These are phyloP conservation scores for Gephyroberyx darwinii DNA, from an alignment of 2,797 vertebrate species.

Conservation along the genomic window DNA sequence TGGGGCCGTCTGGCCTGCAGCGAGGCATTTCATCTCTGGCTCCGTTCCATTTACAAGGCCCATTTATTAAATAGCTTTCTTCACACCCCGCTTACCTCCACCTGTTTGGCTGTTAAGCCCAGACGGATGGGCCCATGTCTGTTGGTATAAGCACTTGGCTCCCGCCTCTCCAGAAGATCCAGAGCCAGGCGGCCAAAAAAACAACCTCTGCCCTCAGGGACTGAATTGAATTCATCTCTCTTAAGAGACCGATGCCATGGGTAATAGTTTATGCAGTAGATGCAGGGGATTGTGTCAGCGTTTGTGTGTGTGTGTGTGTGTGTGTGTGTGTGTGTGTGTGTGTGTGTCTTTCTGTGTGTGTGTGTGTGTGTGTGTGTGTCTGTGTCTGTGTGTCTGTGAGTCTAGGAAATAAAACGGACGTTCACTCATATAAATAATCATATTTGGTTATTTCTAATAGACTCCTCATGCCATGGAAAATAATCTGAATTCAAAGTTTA, in stretches of 20 bases:
- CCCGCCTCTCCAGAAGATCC: constrained; percentile 36
- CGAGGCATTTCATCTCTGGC: constrained; percentile 65
- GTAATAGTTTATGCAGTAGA: constrained; percentile 24
- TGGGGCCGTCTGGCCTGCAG: constrained; percentile 59
- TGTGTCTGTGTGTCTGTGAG: no score
- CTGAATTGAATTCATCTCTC: constrained; percentile 35
- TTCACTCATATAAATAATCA: background rate
- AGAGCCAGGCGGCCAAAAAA: constrained; percentile 34
- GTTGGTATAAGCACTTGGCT: constrained; percentile 51
- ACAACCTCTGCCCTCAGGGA: constrained; percentile 15
- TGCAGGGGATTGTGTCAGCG: constrained; percentile 8
- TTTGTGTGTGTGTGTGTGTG: constrained; percentile 13
- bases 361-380: no score
- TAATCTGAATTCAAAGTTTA: no score
- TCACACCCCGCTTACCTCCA: constrained; percentile 75
- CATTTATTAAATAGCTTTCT: constrained; percentile 78
- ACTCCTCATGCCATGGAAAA: no score
- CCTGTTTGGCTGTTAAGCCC: constrained; percentile 70
- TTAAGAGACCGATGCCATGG: constrained; percentile 18
- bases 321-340: background rate
- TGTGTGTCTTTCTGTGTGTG: background rate
- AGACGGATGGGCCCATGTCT: constrained; percentile 59
- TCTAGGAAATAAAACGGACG: background rate
- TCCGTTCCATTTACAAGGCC: constrained; percentile 69
- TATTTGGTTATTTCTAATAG: background rate